These are phyloP conservation scores for Paraplagusia blochii DNA, from an alignment of 2,113 vertebrate genomes.

Conservation along the genomic window DNA sequence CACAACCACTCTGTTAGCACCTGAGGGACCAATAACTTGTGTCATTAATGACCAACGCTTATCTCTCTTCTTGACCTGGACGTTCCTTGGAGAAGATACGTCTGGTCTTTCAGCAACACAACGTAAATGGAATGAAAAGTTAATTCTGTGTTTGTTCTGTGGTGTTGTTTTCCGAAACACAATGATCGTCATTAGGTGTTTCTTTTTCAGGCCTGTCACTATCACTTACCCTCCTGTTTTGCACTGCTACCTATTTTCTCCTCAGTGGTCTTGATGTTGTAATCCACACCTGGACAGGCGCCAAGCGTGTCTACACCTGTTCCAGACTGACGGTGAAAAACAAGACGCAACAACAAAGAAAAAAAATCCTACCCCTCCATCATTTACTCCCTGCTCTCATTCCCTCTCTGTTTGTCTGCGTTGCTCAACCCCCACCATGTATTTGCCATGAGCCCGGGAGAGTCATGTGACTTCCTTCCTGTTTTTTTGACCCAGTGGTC, in stretches of 20 bases:
- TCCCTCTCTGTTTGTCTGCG: conserved; percentile 17
- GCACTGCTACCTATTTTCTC: conserved; percentile 35
- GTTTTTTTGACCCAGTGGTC: conserved; percentile 64
- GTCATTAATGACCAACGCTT: conserved; percentile 54
- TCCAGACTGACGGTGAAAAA: conserved; percentile 54
- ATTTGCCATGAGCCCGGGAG: conserved; percentile 29
- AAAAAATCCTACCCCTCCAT: conserved; percentile 28
- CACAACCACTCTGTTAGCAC: conserved; percentile 35
- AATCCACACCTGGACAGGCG: conserved; percentile 58
- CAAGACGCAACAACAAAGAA: conserved; percentile 43
- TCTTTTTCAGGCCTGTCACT: conserved; percentile 1
- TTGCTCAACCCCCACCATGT: conserved; percentile 4
- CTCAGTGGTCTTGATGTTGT: conserved; percentile 40
- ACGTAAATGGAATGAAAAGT: not conserved
- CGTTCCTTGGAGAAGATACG: conserved; percentile 28
- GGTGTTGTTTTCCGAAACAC: no score
- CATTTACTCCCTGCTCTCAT: not conserved
- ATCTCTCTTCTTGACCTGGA: conserved; percentile 59
- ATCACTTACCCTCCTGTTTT: not conserved
- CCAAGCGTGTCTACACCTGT: conserved; percentile 60
- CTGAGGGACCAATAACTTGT: conserved; percentile 54
- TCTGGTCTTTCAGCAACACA: not conserved
- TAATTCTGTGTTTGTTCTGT: not conserved
- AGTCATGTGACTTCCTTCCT: conserved; percentile 69
- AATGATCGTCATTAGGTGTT: not conserved